Percentiles rank a stretch among this genome's conserved stretches.
Evolutionary conservation across 2,113 vertebrate species (phyloP).

Genomic region (Micromys minutus): DNA sequence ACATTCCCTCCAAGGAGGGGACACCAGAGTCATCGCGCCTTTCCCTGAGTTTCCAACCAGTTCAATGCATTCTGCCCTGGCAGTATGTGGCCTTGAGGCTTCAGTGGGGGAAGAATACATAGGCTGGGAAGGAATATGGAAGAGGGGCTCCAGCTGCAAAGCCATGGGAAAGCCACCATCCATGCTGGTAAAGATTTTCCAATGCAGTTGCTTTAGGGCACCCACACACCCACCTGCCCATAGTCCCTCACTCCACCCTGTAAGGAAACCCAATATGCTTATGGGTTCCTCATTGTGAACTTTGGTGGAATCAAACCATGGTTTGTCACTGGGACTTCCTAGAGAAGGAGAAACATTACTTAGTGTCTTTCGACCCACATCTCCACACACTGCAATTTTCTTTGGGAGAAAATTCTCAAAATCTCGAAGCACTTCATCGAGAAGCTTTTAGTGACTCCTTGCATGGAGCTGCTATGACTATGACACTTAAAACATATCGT

Average conservation of each 20-base stretch:
- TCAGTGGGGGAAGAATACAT: fast-evolving
- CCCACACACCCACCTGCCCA: background rate
- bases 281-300: background rate
- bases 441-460: background rate
- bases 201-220: background rate
- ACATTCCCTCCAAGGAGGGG: background rate
- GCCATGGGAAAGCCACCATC: background rate
- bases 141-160: background rate
- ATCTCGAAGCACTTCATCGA: background rate
- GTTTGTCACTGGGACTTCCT: background rate
- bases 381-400: background rate
- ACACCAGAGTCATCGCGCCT: background rate
- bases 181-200: background rate
- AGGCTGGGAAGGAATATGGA: background rate
- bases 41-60: background rate
- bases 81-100: background rate
- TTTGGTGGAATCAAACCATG: background rate
- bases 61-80: background rate
- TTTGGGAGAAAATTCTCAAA: background rate
- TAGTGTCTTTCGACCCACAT: background rate
- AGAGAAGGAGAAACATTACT: no score
- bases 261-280: background rate
- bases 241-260: background rate
- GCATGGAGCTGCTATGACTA: background rate
- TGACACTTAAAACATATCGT: background rate